Conservation (phyloP, 2,888 invertebrate species). For the Mactromeris polynyma region DNA sequence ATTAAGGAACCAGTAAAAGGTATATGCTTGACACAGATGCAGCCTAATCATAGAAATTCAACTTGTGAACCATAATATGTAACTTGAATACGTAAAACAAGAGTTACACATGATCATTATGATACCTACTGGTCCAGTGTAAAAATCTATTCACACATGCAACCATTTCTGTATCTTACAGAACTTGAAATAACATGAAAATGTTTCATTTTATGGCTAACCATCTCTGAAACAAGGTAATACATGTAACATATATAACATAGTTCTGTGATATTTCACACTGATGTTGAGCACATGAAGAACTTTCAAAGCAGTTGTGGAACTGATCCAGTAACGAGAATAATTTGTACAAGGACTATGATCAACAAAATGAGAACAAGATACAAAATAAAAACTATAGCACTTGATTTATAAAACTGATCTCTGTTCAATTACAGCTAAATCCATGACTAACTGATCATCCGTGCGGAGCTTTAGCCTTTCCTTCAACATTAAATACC, state of each 20-base stretch:
- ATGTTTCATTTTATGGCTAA: too few relatives aligned
- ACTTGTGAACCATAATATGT: too few relatives aligned
- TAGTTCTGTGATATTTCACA: background rate
- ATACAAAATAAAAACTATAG: background rate
- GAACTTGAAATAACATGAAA: too few relatives aligned
- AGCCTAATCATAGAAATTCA: too few relatives aligned
- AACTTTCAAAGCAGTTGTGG: background rate
- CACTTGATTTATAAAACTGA: conserved; percentile 10
- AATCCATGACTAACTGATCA: background rate
- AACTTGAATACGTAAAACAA: too few relatives aligned
- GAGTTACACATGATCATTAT: too few relatives aligned
- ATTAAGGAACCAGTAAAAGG: too few relatives aligned
- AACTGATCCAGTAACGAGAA: background rate
- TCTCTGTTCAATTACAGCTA: background rate
- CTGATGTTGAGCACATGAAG: background rate
- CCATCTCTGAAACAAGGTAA: too few relatives aligned
- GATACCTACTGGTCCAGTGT: too few relatives aligned
- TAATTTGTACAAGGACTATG: background rate
- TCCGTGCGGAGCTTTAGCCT: background rate
- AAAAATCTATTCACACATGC: too few relatives aligned
- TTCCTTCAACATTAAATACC: background rate
- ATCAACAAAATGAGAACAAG: background rate
- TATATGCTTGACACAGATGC: too few relatives aligned
- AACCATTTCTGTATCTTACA: too few relatives aligned
- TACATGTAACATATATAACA: background rate